These are phyloP conservation scores for Delphinus delphis DNA, from an alignment of 2,113 vertebrate species.

Conservation along the genomic window DNA sequence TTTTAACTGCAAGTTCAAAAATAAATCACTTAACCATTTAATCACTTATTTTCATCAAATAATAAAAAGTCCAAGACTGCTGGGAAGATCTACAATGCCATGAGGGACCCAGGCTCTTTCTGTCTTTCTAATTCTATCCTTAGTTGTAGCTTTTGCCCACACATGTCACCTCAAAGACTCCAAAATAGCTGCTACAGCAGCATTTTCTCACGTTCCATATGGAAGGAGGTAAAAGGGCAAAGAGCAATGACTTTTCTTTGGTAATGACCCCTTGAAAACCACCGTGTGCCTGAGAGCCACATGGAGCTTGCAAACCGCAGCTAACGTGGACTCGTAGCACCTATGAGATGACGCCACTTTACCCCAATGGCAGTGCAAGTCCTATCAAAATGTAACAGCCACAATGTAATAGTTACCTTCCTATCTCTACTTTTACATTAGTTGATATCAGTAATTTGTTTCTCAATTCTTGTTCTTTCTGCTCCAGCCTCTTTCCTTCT, in stretches of 20 bases:
- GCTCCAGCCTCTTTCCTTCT: not conserved
- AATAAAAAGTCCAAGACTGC: not conserved
- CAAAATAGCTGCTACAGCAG: not conserved
- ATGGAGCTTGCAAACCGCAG: not conserved
- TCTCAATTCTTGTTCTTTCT: not conserved
- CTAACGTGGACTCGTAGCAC: not conserved
- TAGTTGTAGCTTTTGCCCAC: not conserved
- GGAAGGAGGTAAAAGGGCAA: not conserved
- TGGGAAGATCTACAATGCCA: not conserved
- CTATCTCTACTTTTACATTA: not conserved
- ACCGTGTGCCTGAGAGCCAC: not conserved
- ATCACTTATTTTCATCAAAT: not conserved
- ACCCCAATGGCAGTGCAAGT: not conserved
- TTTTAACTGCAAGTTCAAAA: not conserved
- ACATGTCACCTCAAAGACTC: not conserved
- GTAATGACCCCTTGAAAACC: not conserved
- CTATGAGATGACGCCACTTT: accelerated
- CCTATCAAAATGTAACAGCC: not conserved
- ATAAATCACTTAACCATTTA: not conserved
- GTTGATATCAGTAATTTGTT: not conserved
- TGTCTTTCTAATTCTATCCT: not conserved
- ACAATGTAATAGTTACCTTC: not conserved
- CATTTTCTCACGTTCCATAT: not conserved
- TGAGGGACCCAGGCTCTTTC: not conserved
- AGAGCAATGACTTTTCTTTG: not conserved